Conservation (phyloP, 2,113 vertebrate species). For the Echinops telfairi region DNA sequence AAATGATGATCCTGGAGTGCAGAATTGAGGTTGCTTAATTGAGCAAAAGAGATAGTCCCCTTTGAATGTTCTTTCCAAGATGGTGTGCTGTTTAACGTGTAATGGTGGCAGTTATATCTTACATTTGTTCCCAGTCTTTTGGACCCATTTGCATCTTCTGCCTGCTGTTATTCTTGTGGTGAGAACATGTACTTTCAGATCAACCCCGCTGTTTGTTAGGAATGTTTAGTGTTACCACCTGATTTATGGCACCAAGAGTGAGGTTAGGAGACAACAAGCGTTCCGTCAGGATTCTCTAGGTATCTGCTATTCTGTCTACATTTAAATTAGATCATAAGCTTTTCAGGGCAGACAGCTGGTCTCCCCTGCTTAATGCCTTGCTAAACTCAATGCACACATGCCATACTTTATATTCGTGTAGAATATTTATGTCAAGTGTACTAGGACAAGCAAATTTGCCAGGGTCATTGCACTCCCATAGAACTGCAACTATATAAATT, state of each 20-base stretch:
- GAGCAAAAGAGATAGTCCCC: not conserved
- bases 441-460: conserved; percentile 64
- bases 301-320: conserved; percentile 41
- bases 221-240: not conserved
- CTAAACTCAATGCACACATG: conserved; percentile 43
- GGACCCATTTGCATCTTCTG: not conserved
- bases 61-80: not conserved
- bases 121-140: not conserved
- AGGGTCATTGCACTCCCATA: conserved; percentile 58
- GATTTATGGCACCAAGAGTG: conserved; percentile 55
- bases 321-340: conserved; percentile 71
- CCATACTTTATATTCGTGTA: conserved; percentile 55
- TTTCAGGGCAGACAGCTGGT: conserved; percentile 35
- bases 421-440: conserved; percentile 75
- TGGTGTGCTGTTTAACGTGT: not conserved
- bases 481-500: conserved; percentile 73
- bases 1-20: not conserved
- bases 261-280: conserved; percentile 57
- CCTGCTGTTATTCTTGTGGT: not conserved
- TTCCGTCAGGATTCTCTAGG: conserved; percentile 48
- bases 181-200: not conserved
- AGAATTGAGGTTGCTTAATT: not conserved
- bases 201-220: not conserved
- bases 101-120: not conserved
- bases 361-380: conserved; percentile 61